These are phyloP conservation scores for Erebia palarica DNA, from an alignment of 2,888 invertebrate species.

Conservation along the genomic window DNA sequence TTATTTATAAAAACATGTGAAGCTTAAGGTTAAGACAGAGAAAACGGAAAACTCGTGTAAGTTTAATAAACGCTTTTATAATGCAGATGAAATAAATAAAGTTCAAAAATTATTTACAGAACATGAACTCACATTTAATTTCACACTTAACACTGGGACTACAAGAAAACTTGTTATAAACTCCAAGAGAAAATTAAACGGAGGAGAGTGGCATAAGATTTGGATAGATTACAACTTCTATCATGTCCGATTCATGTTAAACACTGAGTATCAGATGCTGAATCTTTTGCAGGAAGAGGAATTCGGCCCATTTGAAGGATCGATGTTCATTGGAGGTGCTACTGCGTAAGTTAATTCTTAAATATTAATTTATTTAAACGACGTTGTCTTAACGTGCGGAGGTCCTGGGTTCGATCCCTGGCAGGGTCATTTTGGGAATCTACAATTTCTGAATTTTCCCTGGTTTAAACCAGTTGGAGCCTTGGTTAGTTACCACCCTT, in stretches of 20 bases:
- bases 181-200: conserved; percentile 91
- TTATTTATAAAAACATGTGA: not conserved
- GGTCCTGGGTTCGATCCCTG: too few relatives aligned
- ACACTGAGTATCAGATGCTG: conserved; percentile 94
- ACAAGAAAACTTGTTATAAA: conserved; percentile 92
- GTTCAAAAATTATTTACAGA: conserved; percentile 70
- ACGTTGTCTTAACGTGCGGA: too few relatives aligned
- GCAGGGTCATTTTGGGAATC: too few relatives aligned
- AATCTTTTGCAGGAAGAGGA: conserved; percentile 92
- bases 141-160: conserved; percentile 92
- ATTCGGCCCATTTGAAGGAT: conserved; percentile 95
- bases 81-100: not conserved
- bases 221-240: conserved; percentile 97
- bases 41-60: too few relatives aligned
- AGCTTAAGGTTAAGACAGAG: not conserved
- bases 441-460: too few relatives aligned
- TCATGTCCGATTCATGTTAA: conserved; percentile 96
- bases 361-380: too few relatives aligned
- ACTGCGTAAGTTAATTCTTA: conserved; percentile 87
- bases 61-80: not conserved
- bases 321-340: conserved; percentile 96
- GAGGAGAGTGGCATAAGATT: conserved; percentile 97
- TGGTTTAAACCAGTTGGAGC: too few relatives aligned
- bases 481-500: too few relatives aligned
- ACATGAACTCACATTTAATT: conserved; percentile 94